Conservation (phyloP, 2,888 invertebrate genomes). For the Sarcophaga subvicina region DNA sequence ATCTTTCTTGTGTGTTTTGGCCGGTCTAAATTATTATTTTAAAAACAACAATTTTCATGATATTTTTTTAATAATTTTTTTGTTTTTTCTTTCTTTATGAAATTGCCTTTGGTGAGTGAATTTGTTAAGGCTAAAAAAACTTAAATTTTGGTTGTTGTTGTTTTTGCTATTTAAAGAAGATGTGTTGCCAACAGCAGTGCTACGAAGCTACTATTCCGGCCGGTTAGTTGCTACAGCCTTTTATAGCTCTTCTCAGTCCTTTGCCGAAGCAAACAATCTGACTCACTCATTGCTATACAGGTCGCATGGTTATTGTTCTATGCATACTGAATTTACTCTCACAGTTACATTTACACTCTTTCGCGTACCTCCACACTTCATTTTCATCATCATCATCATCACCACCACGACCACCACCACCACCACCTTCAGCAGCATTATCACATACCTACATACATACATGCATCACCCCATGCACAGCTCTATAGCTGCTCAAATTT, state of each 20-base stretch:
- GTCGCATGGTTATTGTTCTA: conserved; percentile 61
- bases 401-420: conserved; percentile 10
- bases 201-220: conserved; percentile 70
- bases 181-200: conserved; percentile 67
- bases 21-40: conserved; percentile 40
- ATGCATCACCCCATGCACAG: neutral
- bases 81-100: neutral
- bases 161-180: conserved; percentile 20
- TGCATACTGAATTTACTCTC: conserved; percentile 21
- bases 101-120: conserved; percentile 44
- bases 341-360: conserved; percentile 31
- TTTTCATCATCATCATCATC: neutral
- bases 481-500: conserved; percentile 55
- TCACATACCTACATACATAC: neutral
- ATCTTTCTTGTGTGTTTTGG: neutral
- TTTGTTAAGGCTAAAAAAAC: conserved; percentile 51
- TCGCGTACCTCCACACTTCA: conserved; percentile 4
- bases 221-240: conserved; percentile 66
- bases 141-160: conserved; percentile 30
- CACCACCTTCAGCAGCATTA: conserved; percentile 2
- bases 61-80: no score
- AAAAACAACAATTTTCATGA: conserved; percentile 40
- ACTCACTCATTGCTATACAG: conserved; percentile 64
- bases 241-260: conserved; percentile 65
- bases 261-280: conserved; percentile 53